phyloP scores from a whole-genome alignment of 2,797 vertebrate genomes.

The Nasua narica region DNA sequence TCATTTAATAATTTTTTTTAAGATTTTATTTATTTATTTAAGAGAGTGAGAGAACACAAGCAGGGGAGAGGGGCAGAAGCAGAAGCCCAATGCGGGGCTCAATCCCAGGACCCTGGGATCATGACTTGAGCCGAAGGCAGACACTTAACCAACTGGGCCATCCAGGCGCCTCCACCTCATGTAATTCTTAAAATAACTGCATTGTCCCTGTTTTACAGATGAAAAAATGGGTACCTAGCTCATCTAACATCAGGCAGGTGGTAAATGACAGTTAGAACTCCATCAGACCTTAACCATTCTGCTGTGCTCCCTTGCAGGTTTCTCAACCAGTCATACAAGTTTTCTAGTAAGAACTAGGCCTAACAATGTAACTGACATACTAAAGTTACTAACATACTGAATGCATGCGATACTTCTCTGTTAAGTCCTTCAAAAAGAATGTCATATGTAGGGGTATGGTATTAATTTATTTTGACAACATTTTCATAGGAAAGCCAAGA shows the following conservation, averaged over 20 bases:
- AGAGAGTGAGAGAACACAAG: neutral
- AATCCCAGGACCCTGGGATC: neutral
- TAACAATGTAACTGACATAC: neutral
- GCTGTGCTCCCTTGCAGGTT: neutral
- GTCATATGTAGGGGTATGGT: neutral
- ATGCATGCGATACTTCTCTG: neutral
- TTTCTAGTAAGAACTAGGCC: neutral
- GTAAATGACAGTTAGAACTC: neutral
- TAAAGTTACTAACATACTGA: neutral
- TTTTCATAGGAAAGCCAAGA: neutral
- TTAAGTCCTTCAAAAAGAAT: neutral
- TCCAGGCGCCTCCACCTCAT: neutral
- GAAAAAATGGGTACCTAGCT: conserved; percentile 9
- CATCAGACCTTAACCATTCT: neutral
- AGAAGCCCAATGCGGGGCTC: neutral
- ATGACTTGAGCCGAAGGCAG: neutral
- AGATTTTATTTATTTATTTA: neutral
- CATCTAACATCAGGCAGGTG: neutral
- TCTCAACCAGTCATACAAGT: neutral
- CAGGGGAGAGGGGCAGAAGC: neutral
- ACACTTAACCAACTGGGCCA: neutral
- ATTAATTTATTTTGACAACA: conserved; percentile 3
- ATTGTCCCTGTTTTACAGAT: neutral
- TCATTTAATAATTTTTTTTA: conserved; percentile 7
- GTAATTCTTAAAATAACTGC: conserved; percentile 21